Evolutionary conservation across 2,888 invertebrate species (phyloP).

Genomic region (Stratiomys singularior): DNA sequence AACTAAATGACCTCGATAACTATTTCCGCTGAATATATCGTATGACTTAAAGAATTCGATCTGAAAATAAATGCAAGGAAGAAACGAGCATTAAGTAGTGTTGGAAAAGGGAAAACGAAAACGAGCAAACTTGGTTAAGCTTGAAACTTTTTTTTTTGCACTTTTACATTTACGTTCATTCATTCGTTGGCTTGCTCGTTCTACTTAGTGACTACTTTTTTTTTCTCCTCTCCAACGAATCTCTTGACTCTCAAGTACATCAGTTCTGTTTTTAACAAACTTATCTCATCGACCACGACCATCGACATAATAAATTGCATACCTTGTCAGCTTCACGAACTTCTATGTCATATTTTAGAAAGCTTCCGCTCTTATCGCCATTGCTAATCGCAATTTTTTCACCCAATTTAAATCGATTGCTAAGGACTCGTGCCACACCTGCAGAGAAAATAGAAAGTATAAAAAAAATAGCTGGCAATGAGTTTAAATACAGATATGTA

Average conservation of each 20-base stretch:
- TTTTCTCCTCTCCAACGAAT: no score
- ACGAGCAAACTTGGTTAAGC: constrained; percentile 21
- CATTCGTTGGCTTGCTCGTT: no score
- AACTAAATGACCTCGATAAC: constrained; percentile 61
- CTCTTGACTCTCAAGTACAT: no score
- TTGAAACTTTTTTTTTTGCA: not conserved
- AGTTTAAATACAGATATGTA: not conserved
- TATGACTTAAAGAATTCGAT: constrained; percentile 63
- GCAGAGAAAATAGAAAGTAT: constrained; percentile 44
- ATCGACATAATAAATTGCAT: constrained; percentile 52
- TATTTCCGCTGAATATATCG: constrained; percentile 64
- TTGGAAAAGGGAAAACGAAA: not conserved
- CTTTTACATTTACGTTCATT: not conserved
- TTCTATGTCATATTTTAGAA: constrained; percentile 64
- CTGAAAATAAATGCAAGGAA: constrained; percentile 54
- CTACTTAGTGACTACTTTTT: no score
- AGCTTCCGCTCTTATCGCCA: constrained; percentile 61
- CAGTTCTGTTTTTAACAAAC: not conserved
- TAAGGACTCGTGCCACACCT: constrained; percentile 63
- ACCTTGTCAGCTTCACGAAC: constrained; percentile 65
- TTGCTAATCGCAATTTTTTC: constrained; percentile 63
- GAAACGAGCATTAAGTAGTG: constrained; percentile 5
- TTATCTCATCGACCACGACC: not conserved
- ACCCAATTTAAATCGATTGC: constrained; percentile 60
- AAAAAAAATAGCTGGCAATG: not conserved